Base-by-base conservation (phyloP, 2,797 vertebrate species). In the Neopelma chrysocephalum region DNA sequence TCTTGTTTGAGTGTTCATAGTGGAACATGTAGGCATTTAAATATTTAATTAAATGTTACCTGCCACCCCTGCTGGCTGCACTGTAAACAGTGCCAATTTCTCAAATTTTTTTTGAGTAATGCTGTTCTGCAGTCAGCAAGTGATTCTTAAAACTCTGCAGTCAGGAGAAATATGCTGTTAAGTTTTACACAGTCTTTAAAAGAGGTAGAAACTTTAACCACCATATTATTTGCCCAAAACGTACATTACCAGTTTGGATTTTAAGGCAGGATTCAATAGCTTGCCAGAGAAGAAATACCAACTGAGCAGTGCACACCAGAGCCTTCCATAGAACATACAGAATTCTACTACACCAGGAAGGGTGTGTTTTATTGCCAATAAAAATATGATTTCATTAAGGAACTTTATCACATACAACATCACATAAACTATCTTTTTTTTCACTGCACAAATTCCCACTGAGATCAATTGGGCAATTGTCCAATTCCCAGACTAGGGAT, bases 331-430 rank as follows among this genome's bases (percentile, higher is more conserved):
- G 84, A 82, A 87, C 58, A 8, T 34, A 31, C 26, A 62, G 29
- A 51, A 42, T 82, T 96, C 96, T 93, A 90, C 64, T 87, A 45
- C 32, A 89, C 38, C n/a, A 70, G 45, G 65, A 95, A 80, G 21
- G 8, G 31, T 79, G 42, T 79, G 34, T 47, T 87, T 72, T 94
- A 96, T 93, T 82, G 75, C 62, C 79, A 93, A 69, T 78, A 85
- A 92, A 92, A 93, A 6, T 13, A 69, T 75, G 10, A 66, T 88
- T 87, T 95, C 91, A 95, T 93, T 94, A 85, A 95, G 86, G 47
- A 94, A 12, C 50, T 94, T 94, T 82, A 93, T 93, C 58, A 76
- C 32, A 87, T 23, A 31, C 70, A 94, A 38, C 12, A 20, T 62
- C 90, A 43, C 22, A 80, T 93, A 92, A 94, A 92, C 48, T 77